Evolutionary conservation across 2,888 invertebrate species (phyloP).

Genomic region (Xylota sylvarum): DNA sequence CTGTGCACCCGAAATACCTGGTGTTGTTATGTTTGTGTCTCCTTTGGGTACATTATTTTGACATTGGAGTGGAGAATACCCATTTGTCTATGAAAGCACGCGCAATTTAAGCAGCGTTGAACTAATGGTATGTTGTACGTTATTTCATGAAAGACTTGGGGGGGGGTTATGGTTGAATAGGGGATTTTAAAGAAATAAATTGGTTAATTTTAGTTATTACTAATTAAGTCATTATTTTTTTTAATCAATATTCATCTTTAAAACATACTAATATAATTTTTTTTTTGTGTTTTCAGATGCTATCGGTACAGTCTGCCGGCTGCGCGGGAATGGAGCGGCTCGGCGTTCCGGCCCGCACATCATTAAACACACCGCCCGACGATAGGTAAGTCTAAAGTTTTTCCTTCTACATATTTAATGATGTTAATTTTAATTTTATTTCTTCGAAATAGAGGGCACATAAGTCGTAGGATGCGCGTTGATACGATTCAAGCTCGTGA

Average conservation of each 20-base stretch:
- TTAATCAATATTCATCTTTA: too few species aligned
- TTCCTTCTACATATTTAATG: background rate
- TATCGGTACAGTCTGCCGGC: conserved; percentile 90
- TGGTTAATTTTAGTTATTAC: too few species aligned
- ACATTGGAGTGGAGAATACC: conserved; percentile 8
- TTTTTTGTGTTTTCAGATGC: conserved; percentile 87
- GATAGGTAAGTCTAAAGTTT: conserved; percentile 82
- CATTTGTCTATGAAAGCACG: conserved; percentile 42
- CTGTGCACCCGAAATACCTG: conserved; percentile 24
- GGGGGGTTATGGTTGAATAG: background rate
- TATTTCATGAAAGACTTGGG: conserved; percentile 11
- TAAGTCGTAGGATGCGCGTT: conserved; percentile 84
- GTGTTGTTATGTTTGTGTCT: background rate
- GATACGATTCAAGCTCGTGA: conserved; percentile 84
- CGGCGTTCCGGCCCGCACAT: conserved; percentile 86
- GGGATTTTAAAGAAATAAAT: background rate
- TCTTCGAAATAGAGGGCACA: conserved; percentile 81
- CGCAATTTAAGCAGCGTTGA: conserved; percentile 1
- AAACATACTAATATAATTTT: background rate
- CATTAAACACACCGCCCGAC: conserved; percentile 85
- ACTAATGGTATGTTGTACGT: background rate
- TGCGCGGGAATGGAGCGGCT: conserved; percentile 91
- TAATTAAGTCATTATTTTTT: too few species aligned
- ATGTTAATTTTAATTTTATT: background rate
- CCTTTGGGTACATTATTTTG: conserved; percentile 28